Evolutionary conservation across 2,113 vertebrate genomes (phyloP), one percentile per base, ranked within the genome.

Genomic region (Pterophyllum scalare): DNA sequence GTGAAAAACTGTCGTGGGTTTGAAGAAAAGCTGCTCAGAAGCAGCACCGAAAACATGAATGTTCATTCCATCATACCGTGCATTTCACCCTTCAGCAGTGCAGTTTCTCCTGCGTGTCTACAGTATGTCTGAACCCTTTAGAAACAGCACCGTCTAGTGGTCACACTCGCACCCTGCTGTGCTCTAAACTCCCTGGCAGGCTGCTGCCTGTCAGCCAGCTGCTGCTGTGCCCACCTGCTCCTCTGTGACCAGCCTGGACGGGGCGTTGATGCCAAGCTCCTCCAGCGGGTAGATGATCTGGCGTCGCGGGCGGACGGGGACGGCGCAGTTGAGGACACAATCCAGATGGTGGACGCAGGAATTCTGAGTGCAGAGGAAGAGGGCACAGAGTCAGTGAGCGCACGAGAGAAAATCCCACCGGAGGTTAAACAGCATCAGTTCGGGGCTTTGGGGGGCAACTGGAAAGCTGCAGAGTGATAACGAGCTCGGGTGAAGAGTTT

Each of bases 261-360:
- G 98, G 86, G 96, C 96, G 46, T 97, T 98, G 93, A 88, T 89
- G 94, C 97, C 97, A 92, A 99, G 97, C 95, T 97, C 96, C 95
- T 97, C 94, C 97, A 98, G 96, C 57, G 98, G 97, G 96, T 97
- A 99, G 95, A 97, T 94, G 96, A 99, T 97, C 96, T 99, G 98
- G 89, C 96, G 97, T 91, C 98, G 96, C 1, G 97, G 97, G 83
- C 95, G 96, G 94, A 99, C 96, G n/a, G 98, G 98, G 91, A 97
- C 97, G 84, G 97, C 96, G 89, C 94, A 97, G 96, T 96, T 94
- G 92, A 98, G 96, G 94, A 96, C 94, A 87, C 95, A 95, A 89
- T 96, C 96, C 96, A 98, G 96, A 77, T 96, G 97, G 94, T 96
- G 96, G 93, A 96, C 88, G 85, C 89, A 90, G 95, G 96, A 95